Evolutionary conservation across 2,113 vertebrate species (phyloP).

Genomic region (Phyllostomus discolor): DNA sequence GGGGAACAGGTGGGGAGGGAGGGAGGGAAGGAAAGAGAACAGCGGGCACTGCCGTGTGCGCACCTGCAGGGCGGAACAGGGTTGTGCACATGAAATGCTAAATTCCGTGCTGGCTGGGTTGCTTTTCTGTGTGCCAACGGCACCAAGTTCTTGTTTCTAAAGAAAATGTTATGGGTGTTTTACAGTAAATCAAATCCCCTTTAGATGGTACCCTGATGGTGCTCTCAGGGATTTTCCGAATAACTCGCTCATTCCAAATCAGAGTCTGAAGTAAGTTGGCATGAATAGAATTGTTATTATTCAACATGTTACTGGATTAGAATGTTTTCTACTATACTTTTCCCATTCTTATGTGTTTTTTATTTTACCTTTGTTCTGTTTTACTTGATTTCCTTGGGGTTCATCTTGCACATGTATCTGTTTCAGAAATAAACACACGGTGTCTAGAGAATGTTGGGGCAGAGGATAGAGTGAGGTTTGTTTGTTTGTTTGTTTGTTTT

Average conservation of each 20-base stretch:
- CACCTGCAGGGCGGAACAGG: neutral
- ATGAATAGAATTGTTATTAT: neutral
- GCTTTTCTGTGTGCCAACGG: neutral
- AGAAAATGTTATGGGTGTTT: neutral
- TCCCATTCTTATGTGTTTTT: neutral
- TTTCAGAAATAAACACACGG: conserved; percentile 39
- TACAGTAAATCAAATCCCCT: neutral
- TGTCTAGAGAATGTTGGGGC: neutral
- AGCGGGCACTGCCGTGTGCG: neutral
- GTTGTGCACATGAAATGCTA: neutral
- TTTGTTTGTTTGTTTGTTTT: conserved; percentile 29
- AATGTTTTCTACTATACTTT: neutral
- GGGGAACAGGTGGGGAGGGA: neutral
- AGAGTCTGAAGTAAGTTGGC: neutral
- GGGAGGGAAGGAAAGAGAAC: neutral
- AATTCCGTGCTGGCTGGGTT: neutral
- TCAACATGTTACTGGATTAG: neutral
- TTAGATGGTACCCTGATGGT: neutral
- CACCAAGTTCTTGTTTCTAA: neutral
- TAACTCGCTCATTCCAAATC: neutral
- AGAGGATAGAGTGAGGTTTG: conserved; percentile 11
- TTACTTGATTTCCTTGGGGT: neutral
- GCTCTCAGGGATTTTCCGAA: neutral
- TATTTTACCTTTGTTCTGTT: neutral
- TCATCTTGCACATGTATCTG: neutral